Conservation (phyloP, 2,888 invertebrate species). For the Leistus spinibarbis region DNA sequence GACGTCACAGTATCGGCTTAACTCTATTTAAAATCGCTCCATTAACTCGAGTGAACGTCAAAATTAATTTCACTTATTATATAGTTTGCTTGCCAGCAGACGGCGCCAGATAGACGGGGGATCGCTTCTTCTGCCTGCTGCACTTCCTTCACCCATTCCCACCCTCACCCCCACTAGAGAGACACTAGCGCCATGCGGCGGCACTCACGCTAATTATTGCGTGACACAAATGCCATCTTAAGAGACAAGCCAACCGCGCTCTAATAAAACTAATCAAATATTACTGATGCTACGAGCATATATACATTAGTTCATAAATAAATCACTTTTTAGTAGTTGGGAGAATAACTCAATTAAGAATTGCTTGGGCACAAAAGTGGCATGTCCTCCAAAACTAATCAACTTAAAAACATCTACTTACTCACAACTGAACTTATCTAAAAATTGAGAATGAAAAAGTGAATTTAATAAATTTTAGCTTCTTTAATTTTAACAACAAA, state of each 20-base stretch:
- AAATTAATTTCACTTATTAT: slow-evolving; percentile 38
- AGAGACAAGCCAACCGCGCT: neutral
- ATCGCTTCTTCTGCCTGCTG: neutral
- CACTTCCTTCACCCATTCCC: no score
- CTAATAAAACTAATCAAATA: neutral
- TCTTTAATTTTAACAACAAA: no score
- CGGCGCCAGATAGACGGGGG: neutral
- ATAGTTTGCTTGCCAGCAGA: slow-evolving; percentile 26
- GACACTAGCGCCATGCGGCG: neutral
- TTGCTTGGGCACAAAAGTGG: no score
- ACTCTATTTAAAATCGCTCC: slow-evolving; percentile 34
- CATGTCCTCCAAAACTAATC: no score
- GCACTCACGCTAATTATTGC: neutral
- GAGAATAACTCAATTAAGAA: no score
- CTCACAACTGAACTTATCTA: no score
- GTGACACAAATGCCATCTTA: neutral
- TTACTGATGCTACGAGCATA: neutral
- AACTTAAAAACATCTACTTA: no score
- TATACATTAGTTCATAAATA: neutral
- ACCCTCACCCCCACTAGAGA: neutral
- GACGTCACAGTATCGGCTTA: slow-evolving; percentile 18
- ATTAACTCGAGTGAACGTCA: slow-evolving; percentile 30
- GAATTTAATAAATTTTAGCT: no score
- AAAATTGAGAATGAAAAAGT: no score
- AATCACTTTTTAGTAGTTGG: neutral